Base-by-base conservation (phyloP, 2,888 invertebrate genomes). In the Drosophila paucipuncta region DNA sequence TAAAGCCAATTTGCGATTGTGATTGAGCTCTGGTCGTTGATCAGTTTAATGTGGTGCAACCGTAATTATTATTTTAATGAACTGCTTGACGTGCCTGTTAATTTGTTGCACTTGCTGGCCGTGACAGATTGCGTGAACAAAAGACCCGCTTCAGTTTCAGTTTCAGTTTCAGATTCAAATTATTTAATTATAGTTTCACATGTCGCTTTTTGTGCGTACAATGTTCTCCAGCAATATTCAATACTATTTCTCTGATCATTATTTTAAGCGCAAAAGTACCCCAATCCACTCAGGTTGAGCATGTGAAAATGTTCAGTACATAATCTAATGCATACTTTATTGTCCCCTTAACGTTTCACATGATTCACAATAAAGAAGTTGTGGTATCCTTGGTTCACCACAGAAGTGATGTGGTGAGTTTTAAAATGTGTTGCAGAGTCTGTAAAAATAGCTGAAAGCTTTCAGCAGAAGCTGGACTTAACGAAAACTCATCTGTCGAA, bases 1-100 rank as follows among this genome's bases (percentile, higher is more conserved):
- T 76, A 73, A 61, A 63, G 66, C 63, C 68, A 84, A 77, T 76
- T 74, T 77, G 70, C 53, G 22, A 59, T 49, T 64, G 72, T 70
- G 77, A 82, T 31, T 58, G 10, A 31, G 33, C 31, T 47, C 5
- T 33, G 68, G 67, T 68, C 47, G 71, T 68, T 87, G 78, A 76
- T 66, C 70, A 67, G 68, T 37, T 75, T 60, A 75, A 88, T 82
- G 47, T 57, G 31, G 59, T 66, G 61, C 57, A 70, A 71, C 63
- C 62, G 47, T 60, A 83, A 70, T 70, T 53, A 70, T 49, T 75
- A 31, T 63, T 50, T 60, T n/a, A 66, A 83, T 80, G 71, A 69
- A 68, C 68, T 69, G 62, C 49, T 64, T 70, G 47, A 61, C 39
- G 50, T 35, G 16, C 22, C 30, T 39, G n/a, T 49, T 53, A 53